A percentile compares a stretch with the other conserved stretches of the same genome.
These are phyloP conservation scores for Ramphastos sulfuratus DNA, from an alignment of 2,113 vertebrate genomes.

Conservation along the genomic window DNA sequence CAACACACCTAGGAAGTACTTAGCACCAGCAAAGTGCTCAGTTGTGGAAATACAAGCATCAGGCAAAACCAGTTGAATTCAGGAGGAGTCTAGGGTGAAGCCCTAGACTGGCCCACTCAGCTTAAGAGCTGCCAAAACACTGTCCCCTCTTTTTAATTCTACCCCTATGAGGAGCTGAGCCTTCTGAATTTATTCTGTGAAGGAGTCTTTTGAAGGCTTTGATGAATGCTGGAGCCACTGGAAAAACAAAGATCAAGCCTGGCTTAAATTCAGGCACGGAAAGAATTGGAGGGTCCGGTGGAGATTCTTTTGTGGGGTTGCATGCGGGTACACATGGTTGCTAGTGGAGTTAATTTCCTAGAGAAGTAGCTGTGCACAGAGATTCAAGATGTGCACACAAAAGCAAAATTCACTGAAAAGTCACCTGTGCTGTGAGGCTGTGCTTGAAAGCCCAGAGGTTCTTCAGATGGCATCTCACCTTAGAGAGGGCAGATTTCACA, in stretches of 20 bases:
- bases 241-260: not conserved
- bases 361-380: not conserved
- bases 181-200: not conserved
- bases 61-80: not conserved
- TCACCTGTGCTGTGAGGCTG: not conserved
- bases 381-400: not conserved
- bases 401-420: slow-evolving; percentile 26
- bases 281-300: not conserved
- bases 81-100: not conserved
- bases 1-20: not conserved
- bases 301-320: not conserved
- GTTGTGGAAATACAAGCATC: not conserved
- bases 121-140: not conserved
- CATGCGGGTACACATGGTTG: not conserved
- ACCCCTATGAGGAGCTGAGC: not conserved
- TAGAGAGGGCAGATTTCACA: slow-evolving; percentile 31
- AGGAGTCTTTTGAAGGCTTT: not conserved
- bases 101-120: not conserved
- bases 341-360: slow-evolving; percentile 12
- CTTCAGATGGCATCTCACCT: slow-evolving; percentile 29
- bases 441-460: slow-evolving; percentile 10
- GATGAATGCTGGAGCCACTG: not conserved
- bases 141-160: not conserved
- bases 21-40: not conserved
- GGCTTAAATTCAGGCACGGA: not conserved